Base-by-base conservation (phyloP, 2,888 invertebrate genomes). In the Tetranychus piercei region DNA sequence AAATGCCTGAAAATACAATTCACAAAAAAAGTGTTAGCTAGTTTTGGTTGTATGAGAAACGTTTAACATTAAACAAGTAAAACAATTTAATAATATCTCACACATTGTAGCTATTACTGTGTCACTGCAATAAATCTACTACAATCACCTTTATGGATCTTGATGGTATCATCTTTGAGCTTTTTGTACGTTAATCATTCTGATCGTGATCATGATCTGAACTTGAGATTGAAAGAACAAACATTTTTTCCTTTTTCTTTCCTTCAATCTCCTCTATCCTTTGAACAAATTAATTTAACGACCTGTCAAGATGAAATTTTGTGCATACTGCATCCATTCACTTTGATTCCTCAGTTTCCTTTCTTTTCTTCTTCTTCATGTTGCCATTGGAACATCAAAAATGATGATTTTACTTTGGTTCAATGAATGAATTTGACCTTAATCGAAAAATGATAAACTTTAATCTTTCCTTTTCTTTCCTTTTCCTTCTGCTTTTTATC, bases 351-450 rank as follows among this genome's bases (percentile, higher is more conserved):
- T 55, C 55, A 6, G 9, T 55, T 55, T 55, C 55, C 15, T 7
- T 55, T 9, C 1, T 55, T 15, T 55, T 55, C 9, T 55, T 15
- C 9, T 55, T 55, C 55, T 7, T 55, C 11, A 15, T 55, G 55
- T 55, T 55, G 55, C 15, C 15, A 15, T 15, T 15, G 55, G 55
- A 15, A 55, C 55, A 55, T 55, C 9, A 55, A 55, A 55, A 55
- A 9, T 55, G 55, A 55, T 55, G 11, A 55, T 55, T 55, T 55
- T 55, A 55, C 55, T 7, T 7, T 9, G 55, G 9, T 55, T 15
- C 55, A 55, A 55, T 55, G 55, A 55, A 55, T 55, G 55, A 55
- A 55, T 55, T 55, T 55, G 55, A 55, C 55, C 55, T 55, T 55
- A 55, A 55, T 55, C 55, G 55, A 55, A 55, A 55, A 55, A 55